Evolutionary conservation across 2,888 invertebrate species (phyloP).

Genomic region (Sclerodermus sp.): DNA sequence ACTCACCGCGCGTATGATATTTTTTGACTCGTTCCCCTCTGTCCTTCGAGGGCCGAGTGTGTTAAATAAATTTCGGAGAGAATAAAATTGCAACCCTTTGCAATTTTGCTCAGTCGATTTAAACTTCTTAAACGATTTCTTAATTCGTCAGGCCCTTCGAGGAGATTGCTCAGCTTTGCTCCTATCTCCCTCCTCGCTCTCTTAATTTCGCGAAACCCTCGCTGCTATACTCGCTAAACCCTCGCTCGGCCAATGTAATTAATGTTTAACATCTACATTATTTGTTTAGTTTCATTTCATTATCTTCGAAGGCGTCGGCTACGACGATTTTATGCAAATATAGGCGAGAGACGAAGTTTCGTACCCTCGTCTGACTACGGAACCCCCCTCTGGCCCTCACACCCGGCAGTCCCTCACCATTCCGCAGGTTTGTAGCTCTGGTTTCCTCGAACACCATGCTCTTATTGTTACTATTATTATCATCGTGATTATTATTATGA

Average conservation of each 20-base stretch:
- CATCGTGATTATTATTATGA: conserved; percentile 24
- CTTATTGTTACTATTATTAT: conserved; percentile 26
- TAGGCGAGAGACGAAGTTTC: conserved; percentile 41
- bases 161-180: too few relatives aligned
- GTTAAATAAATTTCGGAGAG: too few relatives aligned
- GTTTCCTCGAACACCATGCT: conserved; percentile 21
- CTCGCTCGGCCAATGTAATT: conserved; percentile 44
- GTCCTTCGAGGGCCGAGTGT: too few relatives aligned
- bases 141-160: conserved; percentile 25
- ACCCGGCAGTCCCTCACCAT: conserved; percentile 5
- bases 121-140: conserved; percentile 42
- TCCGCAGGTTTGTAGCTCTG: conserved; percentile 1
- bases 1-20: too few relatives aligned
- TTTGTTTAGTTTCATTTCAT: conserved; percentile 57
- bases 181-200: conserved; percentile 13
- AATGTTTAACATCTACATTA: conserved; percentile 55
- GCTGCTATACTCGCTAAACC: conserved; percentile 4
- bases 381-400: conserved; percentile 13
- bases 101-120: conserved; percentile 17
- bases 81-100: too few relatives aligned
- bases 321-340: conserved; percentile 55
- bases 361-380: conserved; percentile 25
- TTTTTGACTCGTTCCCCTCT: too few relatives aligned
- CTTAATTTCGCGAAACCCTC: conserved; percentile 32
- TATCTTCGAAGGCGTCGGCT: conserved; percentile 46